Evolutionary conservation across 2,113 vertebrate genomes (phyloP).

Genomic region (Copsychus sechellarum): DNA sequence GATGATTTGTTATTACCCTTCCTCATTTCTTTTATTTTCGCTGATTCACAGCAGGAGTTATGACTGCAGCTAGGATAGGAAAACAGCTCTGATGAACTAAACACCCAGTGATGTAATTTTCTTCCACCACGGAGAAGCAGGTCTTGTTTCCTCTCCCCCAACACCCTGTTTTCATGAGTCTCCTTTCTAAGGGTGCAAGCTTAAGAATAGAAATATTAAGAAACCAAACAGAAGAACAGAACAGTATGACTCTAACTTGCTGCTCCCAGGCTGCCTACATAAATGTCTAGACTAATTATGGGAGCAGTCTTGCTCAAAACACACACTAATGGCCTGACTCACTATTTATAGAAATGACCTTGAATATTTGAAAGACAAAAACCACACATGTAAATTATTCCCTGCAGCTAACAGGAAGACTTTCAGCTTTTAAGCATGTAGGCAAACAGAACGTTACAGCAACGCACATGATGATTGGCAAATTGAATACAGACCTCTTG

Average conservation of each 20-base stretch:
- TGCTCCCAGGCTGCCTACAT: not conserved
- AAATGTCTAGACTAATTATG: not conserved
- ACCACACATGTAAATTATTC: not conserved
- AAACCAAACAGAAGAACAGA: not conserved
- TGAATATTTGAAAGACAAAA: conserved; percentile 23
- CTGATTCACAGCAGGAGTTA: not conserved
- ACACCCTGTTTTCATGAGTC: not conserved
- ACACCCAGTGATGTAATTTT: not conserved
- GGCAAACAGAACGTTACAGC: not conserved
- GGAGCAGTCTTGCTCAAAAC: not conserved
- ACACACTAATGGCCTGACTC: not conserved
- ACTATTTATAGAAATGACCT: not conserved
- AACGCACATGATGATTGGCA: not conserved
- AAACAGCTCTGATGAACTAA: not conserved
- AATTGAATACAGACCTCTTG: not conserved
- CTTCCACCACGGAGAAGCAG: not conserved
- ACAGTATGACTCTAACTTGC: not conserved
- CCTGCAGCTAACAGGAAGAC: not conserved
- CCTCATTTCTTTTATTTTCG: not conserved
- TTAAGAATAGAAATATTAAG: not conserved
- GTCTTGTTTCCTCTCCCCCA: not conserved
- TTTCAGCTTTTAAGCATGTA: not conserved
- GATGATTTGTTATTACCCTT: not conserved
- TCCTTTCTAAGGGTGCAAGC: not conserved
- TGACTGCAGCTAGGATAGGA: not conserved